Percentiles rank a stretch among this genome's conserved stretches.
These are phyloP conservation scores for Halcyon smyrnensis DNA, from an alignment of 2,797 vertebrate genomes.

Conservation along the genomic window DNA sequence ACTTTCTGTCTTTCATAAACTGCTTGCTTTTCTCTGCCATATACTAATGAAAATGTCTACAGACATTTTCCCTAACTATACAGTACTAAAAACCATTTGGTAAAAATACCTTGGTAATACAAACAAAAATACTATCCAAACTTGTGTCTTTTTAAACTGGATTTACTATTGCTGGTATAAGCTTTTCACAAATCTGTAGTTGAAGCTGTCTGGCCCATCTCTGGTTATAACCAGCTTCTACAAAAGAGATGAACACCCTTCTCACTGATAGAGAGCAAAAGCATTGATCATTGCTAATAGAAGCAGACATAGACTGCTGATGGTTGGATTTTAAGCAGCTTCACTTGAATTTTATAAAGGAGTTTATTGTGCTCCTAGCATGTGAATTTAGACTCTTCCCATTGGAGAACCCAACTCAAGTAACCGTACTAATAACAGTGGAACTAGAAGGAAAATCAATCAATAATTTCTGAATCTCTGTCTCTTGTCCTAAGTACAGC, in stretches of 20 bases:
- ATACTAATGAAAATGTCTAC: neutral
- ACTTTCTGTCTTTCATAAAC: neutral
- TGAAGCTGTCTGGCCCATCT: slow-evolving; percentile 84
- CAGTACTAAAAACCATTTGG: slow-evolving; percentile 77
- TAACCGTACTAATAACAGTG: neutral
- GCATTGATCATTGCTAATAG: slow-evolving; percentile 72
- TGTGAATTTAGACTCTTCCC: slow-evolving; percentile 30
- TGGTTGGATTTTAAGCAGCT: slow-evolving; percentile 83
- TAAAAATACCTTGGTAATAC: slow-evolving; percentile 80
- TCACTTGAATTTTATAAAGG: slow-evolving; percentile 64
- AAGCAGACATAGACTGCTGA: slow-evolving; percentile 83
- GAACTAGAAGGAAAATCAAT: neutral
- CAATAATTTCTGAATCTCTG: neutral
- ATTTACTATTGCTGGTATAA: slow-evolving; percentile 82
- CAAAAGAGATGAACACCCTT: slow-evolving; percentile 85
- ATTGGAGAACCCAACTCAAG: neutral
- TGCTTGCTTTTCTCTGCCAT: neutral
- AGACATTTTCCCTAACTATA: slow-evolving; percentile 20
- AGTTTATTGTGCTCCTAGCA: neutral
- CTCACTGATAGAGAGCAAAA: slow-evolving; percentile 76
- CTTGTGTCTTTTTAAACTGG: slow-evolving; percentile 73
- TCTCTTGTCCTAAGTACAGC: neutral
- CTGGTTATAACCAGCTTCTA: slow-evolving; percentile 80
- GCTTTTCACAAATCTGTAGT: slow-evolving; percentile 83
- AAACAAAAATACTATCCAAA: slow-evolving; percentile 79